Percentiles rank a stretch among this genome's conserved stretches.
phyloP scores from a whole-genome alignment of 2,888 invertebrate species.

The Pammene fasciana region DNA sequence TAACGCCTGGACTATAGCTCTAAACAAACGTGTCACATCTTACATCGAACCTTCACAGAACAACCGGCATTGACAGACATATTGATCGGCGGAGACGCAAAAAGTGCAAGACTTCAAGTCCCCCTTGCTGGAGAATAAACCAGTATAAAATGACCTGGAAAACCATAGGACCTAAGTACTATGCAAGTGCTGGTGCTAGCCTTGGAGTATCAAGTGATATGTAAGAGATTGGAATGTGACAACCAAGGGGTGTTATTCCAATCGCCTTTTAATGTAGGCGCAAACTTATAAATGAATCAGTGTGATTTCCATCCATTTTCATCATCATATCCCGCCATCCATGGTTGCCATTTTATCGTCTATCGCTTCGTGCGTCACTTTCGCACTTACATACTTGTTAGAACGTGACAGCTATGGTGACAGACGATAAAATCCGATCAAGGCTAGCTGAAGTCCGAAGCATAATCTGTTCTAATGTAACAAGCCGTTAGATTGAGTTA shows the following conservation, averaged over 20 bases:
- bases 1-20: neutral
- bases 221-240: neutral
- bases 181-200: neutral
- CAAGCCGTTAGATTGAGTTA: too few relatives aligned
- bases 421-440: too few relatives aligned
- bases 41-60: slow-evolving; percentile 27
- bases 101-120: slow-evolving; percentile 44
- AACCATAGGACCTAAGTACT: neutral
- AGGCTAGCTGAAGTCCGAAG: too few relatives aligned
- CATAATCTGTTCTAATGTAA: too few relatives aligned
- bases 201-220: neutral
- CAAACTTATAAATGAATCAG: neutral
- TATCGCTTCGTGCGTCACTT: too few relatives aligned
- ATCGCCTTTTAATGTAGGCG: neutral
- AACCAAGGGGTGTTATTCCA: neutral
- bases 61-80: slow-evolving; percentile 52
- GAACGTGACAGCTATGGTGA: too few relatives aligned
- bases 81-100: slow-evolving; percentile 50
- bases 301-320: neutral
- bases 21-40: slow-evolving; percentile 5
- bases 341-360: too few relatives aligned
- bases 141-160: neutral
- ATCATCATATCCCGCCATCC: too few relatives aligned
- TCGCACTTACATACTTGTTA: too few relatives aligned
- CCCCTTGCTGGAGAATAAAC: neutral